Base-by-base conservation (phyloP, 2,888 invertebrate genomes). In the Suillia variegata region DNA sequence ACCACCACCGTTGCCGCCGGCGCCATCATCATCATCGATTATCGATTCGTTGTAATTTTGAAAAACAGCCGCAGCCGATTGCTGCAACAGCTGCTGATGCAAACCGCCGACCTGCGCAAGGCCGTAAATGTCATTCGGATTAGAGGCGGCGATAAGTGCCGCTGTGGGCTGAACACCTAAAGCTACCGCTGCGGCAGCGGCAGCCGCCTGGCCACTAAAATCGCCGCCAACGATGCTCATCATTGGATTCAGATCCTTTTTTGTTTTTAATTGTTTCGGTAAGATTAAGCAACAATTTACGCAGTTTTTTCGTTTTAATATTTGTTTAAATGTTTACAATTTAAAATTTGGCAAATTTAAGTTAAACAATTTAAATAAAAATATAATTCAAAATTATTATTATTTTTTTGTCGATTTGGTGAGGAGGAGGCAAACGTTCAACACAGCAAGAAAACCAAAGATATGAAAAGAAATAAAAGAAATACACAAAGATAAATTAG, bases 201-300 rank as follows among this genome's bases (percentile, higher is more conserved):
- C 77, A 49, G 78, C 74, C 60, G 79, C 81, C 65, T 81, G 81
- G 68, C 80, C 76, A 72, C 76, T 73, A 67, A 80, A 82, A 69
- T 82, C 82, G 71, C 81, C 81, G 74, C 80, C 81, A 72, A 81
- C 80, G 74, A 82, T 75, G 73, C 80, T 80, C 80, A 82, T 80
- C 81, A 82, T 81, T 67, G 81, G 80, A 80, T 82, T 81, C 71
- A 82, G 75, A 70, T 82, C 81, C 82, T 82, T 71, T 66, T n/a
- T n/a, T n/a, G 57, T 53, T 45, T 63, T 12, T 2, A 13, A n/a
- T 53, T 13, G n/a, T 17, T 13, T 54, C 2, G 13, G 34, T 22
- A 15, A 8, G 6, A 15, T 45, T 42, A 20, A 24, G 12, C 49
- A 49, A 24, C 49, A 57, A 52, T 50, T 59, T 52, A 26, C 45